phyloP scores from a whole-genome alignment of 2,888 invertebrate genomes.

The Spialia ferax region DNA sequence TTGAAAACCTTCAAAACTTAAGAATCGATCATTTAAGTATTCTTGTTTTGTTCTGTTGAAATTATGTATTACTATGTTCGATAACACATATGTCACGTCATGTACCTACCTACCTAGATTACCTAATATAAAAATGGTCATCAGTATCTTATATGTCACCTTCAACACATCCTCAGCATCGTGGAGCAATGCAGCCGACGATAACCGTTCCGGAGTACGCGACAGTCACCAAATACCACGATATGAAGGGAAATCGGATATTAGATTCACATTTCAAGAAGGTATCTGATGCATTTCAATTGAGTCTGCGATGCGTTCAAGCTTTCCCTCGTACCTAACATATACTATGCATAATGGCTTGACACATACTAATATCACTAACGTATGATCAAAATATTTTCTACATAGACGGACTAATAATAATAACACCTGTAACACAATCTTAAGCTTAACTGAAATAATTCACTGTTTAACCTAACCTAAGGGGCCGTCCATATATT shows the following conservation, averaged over 20 bases:
- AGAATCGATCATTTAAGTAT: too few relatives aligned
- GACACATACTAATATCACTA: neutral
- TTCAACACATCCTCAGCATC: slow-evolving; percentile 33
- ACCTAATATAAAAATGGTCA: too few relatives aligned
- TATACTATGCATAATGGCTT: slow-evolving; percentile 30
- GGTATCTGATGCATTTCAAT: slow-evolving; percentile 54
- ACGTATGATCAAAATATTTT: neutral
- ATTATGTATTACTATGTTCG: too few relatives aligned
- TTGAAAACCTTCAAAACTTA: too few relatives aligned
- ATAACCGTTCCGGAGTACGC: slow-evolving; percentile 66
- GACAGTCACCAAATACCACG: slow-evolving; percentile 62
- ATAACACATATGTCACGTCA: too few relatives aligned
- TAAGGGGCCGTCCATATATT: too few relatives aligned
- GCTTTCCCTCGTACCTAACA: slow-evolving; percentile 37
- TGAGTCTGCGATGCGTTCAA: slow-evolving; percentile 4
- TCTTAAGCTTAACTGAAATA: too few relatives aligned
- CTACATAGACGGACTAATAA: too few relatives aligned
- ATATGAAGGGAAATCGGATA: slow-evolving; percentile 51
- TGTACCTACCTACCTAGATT: too few relatives aligned
- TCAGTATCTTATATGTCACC: slow-evolving; percentile 39
- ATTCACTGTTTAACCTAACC: too few relatives aligned
- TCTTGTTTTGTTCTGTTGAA: too few relatives aligned
- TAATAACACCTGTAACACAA: too few relatives aligned
- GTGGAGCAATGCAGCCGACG: slow-evolving; percentile 40
- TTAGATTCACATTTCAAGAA: slow-evolving; percentile 62